phyloP scores from a whole-genome alignment of 2,113 vertebrate species.

The Aptenodytes patagonicus region DNA sequence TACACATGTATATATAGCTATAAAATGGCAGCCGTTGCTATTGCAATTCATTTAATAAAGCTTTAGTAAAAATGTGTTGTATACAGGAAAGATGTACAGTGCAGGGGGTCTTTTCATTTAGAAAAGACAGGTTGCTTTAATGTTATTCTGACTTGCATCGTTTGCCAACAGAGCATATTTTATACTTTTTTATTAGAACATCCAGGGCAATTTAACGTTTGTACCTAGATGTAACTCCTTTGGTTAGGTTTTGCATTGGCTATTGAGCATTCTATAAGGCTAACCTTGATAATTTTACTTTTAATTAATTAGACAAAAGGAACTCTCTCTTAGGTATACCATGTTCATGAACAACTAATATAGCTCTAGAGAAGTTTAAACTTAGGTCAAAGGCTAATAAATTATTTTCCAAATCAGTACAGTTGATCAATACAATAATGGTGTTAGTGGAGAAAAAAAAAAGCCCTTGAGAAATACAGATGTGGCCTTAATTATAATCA shows the following conservation, averaged over 20 bases:
- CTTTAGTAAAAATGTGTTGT: conserved; percentile 93
- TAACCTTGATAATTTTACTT: conserved; percentile 69
- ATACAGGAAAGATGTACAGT: conserved; percentile 85
- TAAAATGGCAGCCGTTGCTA: conserved; percentile 82
- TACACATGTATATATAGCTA: conserved; percentile 70
- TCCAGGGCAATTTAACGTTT: conserved; percentile 69
- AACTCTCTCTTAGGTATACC: conserved; percentile 53
- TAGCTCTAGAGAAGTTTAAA: conserved; percentile 55
- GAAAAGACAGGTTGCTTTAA: conserved; percentile 88
- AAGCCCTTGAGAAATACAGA: conserved; percentile 58
- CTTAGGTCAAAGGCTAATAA: conserved; percentile 60
- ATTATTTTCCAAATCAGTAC: conserved; percentile 55
- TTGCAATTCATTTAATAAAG: conserved; percentile 91
- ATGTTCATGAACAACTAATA: conserved; percentile 17
- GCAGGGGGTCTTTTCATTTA: conserved; percentile 85
- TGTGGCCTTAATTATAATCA: conserved; percentile 77
- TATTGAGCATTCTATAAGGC: conserved; percentile 67
- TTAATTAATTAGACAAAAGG: conserved; percentile 55
- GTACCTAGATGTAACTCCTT: conserved; percentile 74
- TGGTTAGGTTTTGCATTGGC: conserved; percentile 69
- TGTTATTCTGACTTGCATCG: conserved; percentile 78
- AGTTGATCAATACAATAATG: conserved; percentile 28
- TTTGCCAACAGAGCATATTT: conserved; percentile 80
- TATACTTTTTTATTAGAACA: conserved; percentile 78
- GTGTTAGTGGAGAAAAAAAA: background rate